phyloP scores from a whole-genome alignment of 1,140 invertebrate genomes.

The Heliconius hermathena region DNA sequence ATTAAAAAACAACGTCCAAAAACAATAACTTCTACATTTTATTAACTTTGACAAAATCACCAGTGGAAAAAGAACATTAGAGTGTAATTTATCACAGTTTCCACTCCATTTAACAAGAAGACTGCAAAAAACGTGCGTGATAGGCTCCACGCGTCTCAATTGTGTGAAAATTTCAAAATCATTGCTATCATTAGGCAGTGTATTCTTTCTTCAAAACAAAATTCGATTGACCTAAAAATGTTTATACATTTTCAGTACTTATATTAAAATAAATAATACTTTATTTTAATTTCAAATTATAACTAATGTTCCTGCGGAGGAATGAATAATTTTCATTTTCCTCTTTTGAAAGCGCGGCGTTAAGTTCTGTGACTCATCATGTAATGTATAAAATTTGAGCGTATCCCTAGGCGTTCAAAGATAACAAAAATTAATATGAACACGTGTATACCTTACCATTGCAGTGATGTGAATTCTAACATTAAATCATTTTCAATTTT shows the following conservation, averaged over 20 bases:
- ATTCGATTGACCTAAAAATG: not conserved
- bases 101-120: slow-evolving; percentile 70
- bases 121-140: slow-evolving; percentile 72
- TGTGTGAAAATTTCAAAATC: slow-evolving; percentile 65
- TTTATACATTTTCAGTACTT: not conserved
- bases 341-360: no score
- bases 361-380: no score
- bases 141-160: slow-evolving; percentile 65
- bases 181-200: slow-evolving; percentile 45
- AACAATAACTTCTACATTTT: slow-evolving; percentile 23
- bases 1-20: not conserved
- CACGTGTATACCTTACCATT: no score
- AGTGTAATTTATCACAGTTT: slow-evolving; percentile 75
- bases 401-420: no score
- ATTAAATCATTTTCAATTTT: no score
- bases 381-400: no score
- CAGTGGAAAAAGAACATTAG: slow-evolving; percentile 72
- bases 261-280: no score
- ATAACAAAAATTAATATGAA: no score
- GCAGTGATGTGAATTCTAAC: no score
- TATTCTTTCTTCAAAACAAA: not conserved
- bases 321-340: no score
- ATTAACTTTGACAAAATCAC: slow-evolving; percentile 34
- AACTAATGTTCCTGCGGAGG: no score
- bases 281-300: no score